A percentile compares a stretch with the other conserved stretches of the same genome.
These are phyloP conservation scores for Carcinoscorpius rotundicauda DNA, from an alignment of 1,140 invertebrate genomes.

Conservation along the genomic window DNA sequence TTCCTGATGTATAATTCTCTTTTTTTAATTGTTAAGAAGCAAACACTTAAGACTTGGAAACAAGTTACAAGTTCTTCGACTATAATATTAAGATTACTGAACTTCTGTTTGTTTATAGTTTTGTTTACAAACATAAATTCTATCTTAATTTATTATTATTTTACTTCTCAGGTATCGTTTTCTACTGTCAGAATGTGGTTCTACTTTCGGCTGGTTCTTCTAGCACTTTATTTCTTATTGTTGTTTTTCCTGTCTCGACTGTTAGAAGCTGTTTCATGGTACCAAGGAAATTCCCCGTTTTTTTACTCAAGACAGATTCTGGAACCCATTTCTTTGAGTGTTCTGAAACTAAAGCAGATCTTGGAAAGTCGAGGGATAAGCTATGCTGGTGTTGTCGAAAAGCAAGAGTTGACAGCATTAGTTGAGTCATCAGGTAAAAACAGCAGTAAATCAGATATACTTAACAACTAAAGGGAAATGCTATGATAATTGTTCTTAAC, in stretches of 20 bases:
- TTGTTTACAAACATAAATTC: no score
- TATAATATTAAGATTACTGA: no score
- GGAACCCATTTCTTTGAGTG: constrained; percentile 39
- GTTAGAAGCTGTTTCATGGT: constrained; percentile 33
- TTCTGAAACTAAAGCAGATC: constrained; percentile 38
- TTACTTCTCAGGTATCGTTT: no score
- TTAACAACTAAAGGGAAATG: not conserved
- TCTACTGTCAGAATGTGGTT: no score
- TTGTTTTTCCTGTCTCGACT: constrained; percentile 35
- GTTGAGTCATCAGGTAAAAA: constrained; percentile 37
- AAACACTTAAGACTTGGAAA: no score
- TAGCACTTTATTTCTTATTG: constrained; percentile 31
- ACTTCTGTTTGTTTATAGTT: no score
- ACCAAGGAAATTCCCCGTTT: constrained; percentile 27
- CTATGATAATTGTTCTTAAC: not conserved
- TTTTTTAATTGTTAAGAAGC: no score
- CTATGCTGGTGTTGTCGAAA: constrained; percentile 39
- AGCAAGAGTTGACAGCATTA: constrained; percentile 37
- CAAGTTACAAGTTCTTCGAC: no score
- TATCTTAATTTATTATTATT: no score
- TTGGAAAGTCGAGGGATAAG: constrained; percentile 40
- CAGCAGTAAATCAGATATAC: not conserved
- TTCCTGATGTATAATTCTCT: no score
- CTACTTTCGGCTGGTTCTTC: constrained; percentile 24
- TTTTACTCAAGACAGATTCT: constrained; percentile 30